Base-by-base conservation (phyloP, 2,888 invertebrate species). In the Chymomyza procnemis region DNA sequence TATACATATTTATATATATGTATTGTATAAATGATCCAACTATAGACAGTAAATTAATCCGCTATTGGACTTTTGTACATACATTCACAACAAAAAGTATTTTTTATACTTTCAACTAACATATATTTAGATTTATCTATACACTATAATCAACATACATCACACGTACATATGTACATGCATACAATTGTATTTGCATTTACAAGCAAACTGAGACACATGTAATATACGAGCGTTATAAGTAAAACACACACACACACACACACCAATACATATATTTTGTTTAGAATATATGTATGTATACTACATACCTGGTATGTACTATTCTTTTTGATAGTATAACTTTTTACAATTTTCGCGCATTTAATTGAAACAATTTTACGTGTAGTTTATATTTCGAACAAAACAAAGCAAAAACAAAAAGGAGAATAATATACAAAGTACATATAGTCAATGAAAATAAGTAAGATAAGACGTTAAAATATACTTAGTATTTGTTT, bases 311-410 rank as follows among this genome's bases (percentile, higher is more conserved):
- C 16, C 21, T 14, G 8, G 19, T 54, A 54, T 54, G 14, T 54
- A 34, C 16, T 26, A 57, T 57, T 66, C 78, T 71, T 82, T 80
- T 81, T 81, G 83, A 81, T 82, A 83, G 67, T 79, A 81, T 73
- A 47, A 69, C 71, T 75, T 74, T 74, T 74, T 71, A 68, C 54
- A 54, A 21, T 54, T 54, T 66, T 66, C 61, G 74, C 66, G 71
- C 57, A 57, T 76, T 74, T 71, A 69, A 76, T 67, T 69, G 69
- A 47, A 59, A 18, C 41, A 58, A 46, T 58, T 58, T 58, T 58
- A 46, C 34, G 58, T 56, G 50, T 50, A 50, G 50, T 8, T 16
- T 41, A 41, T 9, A 41, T 41, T 9, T 41, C 34, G 34, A 62
- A 57, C 52, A 4, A n/a, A n/a, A n/a, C 47, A 52, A 52, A 64